Evolutionary conservation across 2,113 vertebrate genomes (phyloP), one percentile per base, ranked within the genome.

Genomic region (Megaceryle torquata): DNA sequence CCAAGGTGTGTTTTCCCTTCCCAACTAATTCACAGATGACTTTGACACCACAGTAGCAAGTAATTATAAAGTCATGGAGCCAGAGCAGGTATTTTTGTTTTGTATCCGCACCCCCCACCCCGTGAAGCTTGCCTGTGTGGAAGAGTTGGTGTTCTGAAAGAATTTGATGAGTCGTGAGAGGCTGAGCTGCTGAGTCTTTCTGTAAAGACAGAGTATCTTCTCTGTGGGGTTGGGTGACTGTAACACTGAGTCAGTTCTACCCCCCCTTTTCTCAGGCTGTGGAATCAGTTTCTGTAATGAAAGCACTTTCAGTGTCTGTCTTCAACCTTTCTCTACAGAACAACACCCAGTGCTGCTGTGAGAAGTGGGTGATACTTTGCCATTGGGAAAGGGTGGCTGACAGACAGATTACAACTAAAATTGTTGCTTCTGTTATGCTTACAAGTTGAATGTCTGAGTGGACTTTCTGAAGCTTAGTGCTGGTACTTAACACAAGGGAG

Each of bases 381-480:
- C 78, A 0, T 31, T 56, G n/a, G 57, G 87, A 41, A 53, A 63
- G n/a, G 21, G 24, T 71, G 85, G 43, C 25, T 25, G 60, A 46
- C 24, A 48, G 12, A 25, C 44, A 37, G 53, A 8, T 39, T 14
- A 24, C 43, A 68, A 0, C 17, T 56, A 7, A 57, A 72, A 11
- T 22, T 10, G 28, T 75, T 68, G 10, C 20, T 71, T 67, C 76
- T 87, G 22, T 56, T 84, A 9, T 3, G 9, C 19, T n/a, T 60
- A 12, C 0, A 1, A 69, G 20, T n/a, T 18, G 5, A 33, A 18
- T 22, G 9, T 26, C 39, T 57, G 63, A 71, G n/a, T 1, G 4
- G 19, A 18, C 64, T 65, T 82, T 15, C 54, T 86, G 69, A 70
- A 86, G 46, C 56, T 54, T 37, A 59, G 0, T 20, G 22, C 17